Evolutionary conservation across 2,888 invertebrate genomes (phyloP).

Genomic region (Agriopis aurantiaria): DNA sequence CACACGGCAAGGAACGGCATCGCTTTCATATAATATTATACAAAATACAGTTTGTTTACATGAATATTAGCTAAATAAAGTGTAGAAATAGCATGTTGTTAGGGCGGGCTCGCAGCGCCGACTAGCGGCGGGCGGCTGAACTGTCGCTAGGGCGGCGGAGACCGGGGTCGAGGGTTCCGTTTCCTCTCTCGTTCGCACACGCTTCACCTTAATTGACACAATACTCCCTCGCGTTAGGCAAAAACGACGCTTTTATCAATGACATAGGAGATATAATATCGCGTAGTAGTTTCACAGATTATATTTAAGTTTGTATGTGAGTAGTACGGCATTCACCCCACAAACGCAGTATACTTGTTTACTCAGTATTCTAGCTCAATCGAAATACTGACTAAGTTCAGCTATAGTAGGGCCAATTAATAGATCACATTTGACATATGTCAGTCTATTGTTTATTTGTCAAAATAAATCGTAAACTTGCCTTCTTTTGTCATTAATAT

Average conservation of each 20-base stretch:
- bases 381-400: background rate
- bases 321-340: constrained; percentile 52
- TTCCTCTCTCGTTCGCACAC: constrained; percentile 71
- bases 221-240: constrained; percentile 68
- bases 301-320: constrained; percentile 44
- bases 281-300: constrained; percentile 47
- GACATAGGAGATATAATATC: constrained; percentile 77
- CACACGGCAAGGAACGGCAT: constrained; percentile 53
- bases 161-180: constrained; percentile 62
- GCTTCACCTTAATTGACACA: constrained; percentile 66
- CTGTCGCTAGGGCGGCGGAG: constrained; percentile 66
- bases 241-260: constrained; percentile 83
- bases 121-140: constrained; percentile 76
- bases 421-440: no score
- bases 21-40: constrained; percentile 53
- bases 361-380: constrained; percentile 17
- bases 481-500: no score
- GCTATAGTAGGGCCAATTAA: no score
- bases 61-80: constrained; percentile 69
- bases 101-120: constrained; percentile 81
- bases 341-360: constrained; percentile 15
- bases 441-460: no score
- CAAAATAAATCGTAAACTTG: no score
- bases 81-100: constrained; percentile 71
- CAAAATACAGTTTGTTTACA: constrained; percentile 80